These are phyloP conservation scores for Caenorhabditis afra DNA, from an alignment of 2,888 invertebrate genomes.

Conservation along the genomic window DNA sequence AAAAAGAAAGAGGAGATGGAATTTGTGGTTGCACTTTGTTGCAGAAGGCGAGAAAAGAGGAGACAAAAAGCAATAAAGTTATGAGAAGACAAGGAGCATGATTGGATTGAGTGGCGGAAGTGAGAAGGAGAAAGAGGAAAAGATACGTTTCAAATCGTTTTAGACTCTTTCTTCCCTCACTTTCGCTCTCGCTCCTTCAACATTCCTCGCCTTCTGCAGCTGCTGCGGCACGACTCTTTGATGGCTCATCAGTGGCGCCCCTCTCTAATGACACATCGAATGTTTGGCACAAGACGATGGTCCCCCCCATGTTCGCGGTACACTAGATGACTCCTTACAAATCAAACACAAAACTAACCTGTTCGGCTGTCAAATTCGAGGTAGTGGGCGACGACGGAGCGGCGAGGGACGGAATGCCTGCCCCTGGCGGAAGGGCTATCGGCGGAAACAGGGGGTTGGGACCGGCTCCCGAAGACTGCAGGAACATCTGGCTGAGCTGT, in stretches of 20 bases:
- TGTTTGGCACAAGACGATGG: slow-evolving; percentile 16
- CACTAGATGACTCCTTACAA: slow-evolving; percentile 16
- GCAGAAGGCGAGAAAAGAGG: slow-evolving; percentile 44
- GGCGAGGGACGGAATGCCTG: slow-evolving; percentile 46
- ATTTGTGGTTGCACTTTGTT: slow-evolving; percentile 46
- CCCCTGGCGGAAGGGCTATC: slow-evolving; percentile 31
- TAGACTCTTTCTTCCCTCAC: slow-evolving; percentile 8
- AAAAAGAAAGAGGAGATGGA: slow-evolving; percentile 27
- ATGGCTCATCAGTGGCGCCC: slow-evolving; percentile 27
- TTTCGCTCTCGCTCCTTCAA: slow-evolving; percentile 3
- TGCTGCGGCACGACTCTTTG: slow-evolving; percentile 36
- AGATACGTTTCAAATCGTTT: slow-evolving; percentile 51
- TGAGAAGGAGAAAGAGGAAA: slow-evolving; percentile 41
- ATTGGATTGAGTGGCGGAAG: slow-evolving; percentile 49
- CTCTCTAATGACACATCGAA: slow-evolving; percentile 15
- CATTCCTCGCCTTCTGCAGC: slow-evolving; percentile 15
- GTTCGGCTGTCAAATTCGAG: slow-evolving; percentile 64
- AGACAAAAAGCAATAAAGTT: slow-evolving; percentile 57
- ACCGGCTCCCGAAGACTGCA: slow-evolving; percentile 33
- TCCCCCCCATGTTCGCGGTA: neutral
- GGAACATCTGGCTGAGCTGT: slow-evolving; percentile 31
- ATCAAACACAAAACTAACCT: slow-evolving; percentile 60
- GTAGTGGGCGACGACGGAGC: slow-evolving; percentile 64
- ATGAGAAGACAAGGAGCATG: slow-evolving; percentile 55
- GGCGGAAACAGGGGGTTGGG: slow-evolving; percentile 44